A percentile compares a stretch with the other conserved stretches of the same genome.
Conservation (phyloP, 2,797 vertebrate species). For the Varecia variegata region DNA sequence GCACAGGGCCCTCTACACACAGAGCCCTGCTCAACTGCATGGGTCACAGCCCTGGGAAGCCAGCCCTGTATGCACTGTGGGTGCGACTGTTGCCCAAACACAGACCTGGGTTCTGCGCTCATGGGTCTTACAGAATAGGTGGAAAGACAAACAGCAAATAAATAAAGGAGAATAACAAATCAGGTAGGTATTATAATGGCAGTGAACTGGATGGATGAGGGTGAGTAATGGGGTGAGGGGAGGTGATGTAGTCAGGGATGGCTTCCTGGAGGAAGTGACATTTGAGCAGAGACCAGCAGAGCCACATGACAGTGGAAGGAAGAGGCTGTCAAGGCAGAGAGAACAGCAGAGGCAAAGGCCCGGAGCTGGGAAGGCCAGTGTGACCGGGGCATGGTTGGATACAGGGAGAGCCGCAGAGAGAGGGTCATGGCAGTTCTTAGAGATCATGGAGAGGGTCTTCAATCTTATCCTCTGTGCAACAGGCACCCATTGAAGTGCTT, state of each 20-base stretch:
- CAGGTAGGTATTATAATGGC: not conserved
- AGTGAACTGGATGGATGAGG: not conserved
- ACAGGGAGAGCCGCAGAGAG: too few species aligned
- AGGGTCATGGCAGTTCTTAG: not conserved
- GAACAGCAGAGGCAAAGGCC: not conserved
- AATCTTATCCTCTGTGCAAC: not conserved
- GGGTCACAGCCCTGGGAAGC: not conserved
- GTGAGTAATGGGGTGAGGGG: not conserved
- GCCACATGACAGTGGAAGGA: not conserved
- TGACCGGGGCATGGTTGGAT: not conserved
- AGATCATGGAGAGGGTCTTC: not conserved
- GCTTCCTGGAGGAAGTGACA: not conserved
- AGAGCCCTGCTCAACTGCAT: fast-evolving
- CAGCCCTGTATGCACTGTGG: not conserved
- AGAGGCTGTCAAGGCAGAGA: not conserved
- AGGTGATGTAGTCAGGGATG: not conserved
- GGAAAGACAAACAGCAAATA: not conserved
- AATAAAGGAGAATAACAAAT: not conserved
- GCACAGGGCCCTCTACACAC: not conserved
- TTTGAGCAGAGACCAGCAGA: not conserved
- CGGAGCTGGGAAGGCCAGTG: not conserved
- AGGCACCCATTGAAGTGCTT: not conserved
- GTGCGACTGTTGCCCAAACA: not conserved
- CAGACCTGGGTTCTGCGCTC: not conserved
- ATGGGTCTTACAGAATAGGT: not conserved